Conservation (phyloP, 2,888 invertebrate species). For the Oscheius myriophilus region DNA sequence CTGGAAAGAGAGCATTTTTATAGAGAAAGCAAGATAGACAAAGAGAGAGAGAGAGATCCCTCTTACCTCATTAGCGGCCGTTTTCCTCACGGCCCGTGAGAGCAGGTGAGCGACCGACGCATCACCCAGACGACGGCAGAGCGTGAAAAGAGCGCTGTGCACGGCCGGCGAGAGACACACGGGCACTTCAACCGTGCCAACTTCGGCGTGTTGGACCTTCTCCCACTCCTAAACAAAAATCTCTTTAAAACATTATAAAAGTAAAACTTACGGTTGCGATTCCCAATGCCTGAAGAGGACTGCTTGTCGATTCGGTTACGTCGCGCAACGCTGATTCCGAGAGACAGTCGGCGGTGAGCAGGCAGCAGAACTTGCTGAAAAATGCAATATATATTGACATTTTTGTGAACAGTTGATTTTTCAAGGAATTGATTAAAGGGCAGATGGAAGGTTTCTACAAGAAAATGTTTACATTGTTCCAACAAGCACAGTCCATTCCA, state of each 20-base stretch:
- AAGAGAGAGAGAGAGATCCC: neutral
- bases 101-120: slow-evolving; percentile 46
- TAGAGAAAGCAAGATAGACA: neutral
- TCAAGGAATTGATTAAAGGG: no score
- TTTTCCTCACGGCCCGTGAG: slow-evolving; percentile 23
- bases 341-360: slow-evolving; percentile 15
- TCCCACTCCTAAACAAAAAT: slow-evolving; percentile 42
- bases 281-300: slow-evolving; percentile 18
- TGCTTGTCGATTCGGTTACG: neutral
- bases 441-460: no score
- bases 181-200: slow-evolving; percentile 41
- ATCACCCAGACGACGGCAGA: slow-evolving; percentile 31
- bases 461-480: no score
- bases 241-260: neutral
- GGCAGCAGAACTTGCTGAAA: slow-evolving; percentile 21
- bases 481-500: no score
- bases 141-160: slow-evolving; percentile 32
- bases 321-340: slow-evolving; percentile 16
- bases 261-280: slow-evolving; percentile 20
- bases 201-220: slow-evolving; percentile 43
- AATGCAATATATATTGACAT: no score
- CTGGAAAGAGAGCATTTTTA: neutral
- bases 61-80: slow-evolving; percentile 28
- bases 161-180: slow-evolving; percentile 39
- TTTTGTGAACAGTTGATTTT: no score